Percentiles rank a stretch among this genome's conserved stretches.
phyloP scores from a whole-genome alignment of 2,888 invertebrate species.

The Ditula angustiorana region DNA sequence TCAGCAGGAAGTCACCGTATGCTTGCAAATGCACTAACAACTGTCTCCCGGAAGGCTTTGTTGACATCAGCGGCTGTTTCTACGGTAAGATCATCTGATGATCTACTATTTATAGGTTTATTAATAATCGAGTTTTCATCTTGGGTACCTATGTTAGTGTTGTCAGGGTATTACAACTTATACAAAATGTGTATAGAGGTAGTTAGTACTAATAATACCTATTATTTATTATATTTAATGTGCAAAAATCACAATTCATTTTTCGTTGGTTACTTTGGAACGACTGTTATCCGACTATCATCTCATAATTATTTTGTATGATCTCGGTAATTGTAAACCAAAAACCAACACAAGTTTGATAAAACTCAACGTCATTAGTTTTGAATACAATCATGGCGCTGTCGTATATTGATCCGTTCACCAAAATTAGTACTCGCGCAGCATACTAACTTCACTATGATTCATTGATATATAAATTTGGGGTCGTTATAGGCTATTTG shows the following conservation, averaged over 20 bases:
- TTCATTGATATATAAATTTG: slow-evolving; percentile 7
- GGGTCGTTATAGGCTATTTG: slow-evolving; percentile 12
- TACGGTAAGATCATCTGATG: slow-evolving; percentile 84
- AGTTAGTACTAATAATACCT: too few species aligned
- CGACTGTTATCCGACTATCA: too few species aligned
- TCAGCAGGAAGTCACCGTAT: slow-evolving; percentile 72
- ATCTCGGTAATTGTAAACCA: not conserved
- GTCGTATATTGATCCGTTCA: slow-evolving; percentile 19
- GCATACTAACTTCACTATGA: slow-evolving; percentile 4
- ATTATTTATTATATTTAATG: too few species aligned
- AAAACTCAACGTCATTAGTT: not conserved
- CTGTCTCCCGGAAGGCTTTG: slow-evolving; percentile 87
- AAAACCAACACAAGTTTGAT: not conserved
- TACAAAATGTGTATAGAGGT: too few species aligned
- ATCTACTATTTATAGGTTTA: not conserved
- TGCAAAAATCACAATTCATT: too few species aligned
- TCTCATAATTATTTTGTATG: too few species aligned
- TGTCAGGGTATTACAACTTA: too few species aligned
- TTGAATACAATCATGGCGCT: slow-evolving; percentile 25
- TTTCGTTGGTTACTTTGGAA: too few species aligned
- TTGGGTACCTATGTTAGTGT: too few species aligned
- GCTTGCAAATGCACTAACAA: slow-evolving; percentile 87
- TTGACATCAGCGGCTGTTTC: slow-evolving; percentile 90
- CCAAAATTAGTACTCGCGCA: slow-evolving; percentile 14
- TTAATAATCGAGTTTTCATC: too few species aligned